phyloP scores from a whole-genome alignment of 2,888 invertebrate species.

The Machimus atricapillus region DNA sequence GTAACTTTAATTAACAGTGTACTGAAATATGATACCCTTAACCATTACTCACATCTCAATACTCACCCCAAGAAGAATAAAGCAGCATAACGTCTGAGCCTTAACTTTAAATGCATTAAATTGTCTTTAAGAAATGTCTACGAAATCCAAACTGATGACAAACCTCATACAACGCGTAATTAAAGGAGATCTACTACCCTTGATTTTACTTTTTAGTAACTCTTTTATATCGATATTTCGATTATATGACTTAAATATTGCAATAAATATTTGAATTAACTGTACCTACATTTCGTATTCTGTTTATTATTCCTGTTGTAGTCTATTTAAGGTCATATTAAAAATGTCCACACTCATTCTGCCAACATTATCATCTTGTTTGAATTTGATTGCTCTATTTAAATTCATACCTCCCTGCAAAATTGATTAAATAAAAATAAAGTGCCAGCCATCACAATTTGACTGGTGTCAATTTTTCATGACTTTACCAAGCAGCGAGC shows the following conservation, averaged over 20 bases:
- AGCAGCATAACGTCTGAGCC: no score
- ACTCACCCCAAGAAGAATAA: background rate
- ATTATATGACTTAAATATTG: no score
- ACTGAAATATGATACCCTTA: background rate
- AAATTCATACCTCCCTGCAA: background rate
- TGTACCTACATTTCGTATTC: background rate
- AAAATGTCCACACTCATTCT: background rate
- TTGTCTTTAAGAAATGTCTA: no score
- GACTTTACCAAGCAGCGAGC: background rate
- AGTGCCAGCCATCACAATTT: slow-evolving; percentile 16
- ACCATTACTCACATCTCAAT: no score
- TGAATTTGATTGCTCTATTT: slow-evolving; percentile 21
- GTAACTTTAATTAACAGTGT: background rate
- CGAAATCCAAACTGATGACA: no score
- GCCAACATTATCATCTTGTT: background rate
- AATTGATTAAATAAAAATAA: slow-evolving; percentile 39
- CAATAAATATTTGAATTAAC: no score
- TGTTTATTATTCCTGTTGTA: background rate
- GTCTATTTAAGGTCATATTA: background rate
- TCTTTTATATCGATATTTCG: no score
- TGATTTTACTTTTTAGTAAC: no score
- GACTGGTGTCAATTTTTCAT: slow-evolving; percentile 28
- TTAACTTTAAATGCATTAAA: no score
- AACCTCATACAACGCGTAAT: no score
- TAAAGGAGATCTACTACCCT: no score